Percentiles rank a stretch among this genome's conserved stretches.
Evolutionary conservation across 2,888 invertebrate genomes (phyloP).

Genomic region (Sphecodes monilicornis): DNA sequence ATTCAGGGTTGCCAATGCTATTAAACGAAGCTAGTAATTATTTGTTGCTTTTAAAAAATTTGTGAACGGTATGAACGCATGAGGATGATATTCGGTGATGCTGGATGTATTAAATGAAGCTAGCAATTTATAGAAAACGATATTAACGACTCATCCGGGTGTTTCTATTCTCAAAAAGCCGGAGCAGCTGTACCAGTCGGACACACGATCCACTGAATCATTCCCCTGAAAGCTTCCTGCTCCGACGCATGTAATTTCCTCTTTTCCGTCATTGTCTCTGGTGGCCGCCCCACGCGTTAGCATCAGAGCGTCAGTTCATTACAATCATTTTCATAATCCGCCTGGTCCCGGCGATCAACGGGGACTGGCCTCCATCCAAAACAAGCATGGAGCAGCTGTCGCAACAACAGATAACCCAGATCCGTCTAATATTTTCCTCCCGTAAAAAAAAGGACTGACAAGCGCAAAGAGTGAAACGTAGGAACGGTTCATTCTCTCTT

Average conservation of each 20-base stretch:
- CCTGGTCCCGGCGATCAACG: not conserved
- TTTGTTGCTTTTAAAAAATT: too few species aligned
- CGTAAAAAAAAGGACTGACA: not conserved
- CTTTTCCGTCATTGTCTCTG: constrained; percentile 3
- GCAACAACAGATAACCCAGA: constrained; percentile 50
- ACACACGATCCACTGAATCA: not conserved
- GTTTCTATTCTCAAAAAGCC: not conserved
- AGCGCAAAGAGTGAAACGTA: not conserved
- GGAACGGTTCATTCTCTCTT: constrained; percentile 11
- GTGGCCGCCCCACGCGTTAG: not conserved
- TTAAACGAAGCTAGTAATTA: too few species aligned
- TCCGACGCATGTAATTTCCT: not conserved
- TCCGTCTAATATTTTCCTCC: constrained; percentile 38
- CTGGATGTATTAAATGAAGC: not conserved
- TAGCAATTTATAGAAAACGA: not conserved
- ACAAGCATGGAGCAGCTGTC: constrained; percentile 50
- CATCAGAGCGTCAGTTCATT: not conserved
- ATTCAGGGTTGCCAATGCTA: too few species aligned
- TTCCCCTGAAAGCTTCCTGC: not conserved
- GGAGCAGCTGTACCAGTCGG: not conserved
- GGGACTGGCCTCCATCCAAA: constrained; percentile 35
- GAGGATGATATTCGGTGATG: too few species aligned
- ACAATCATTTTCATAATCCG: constrained; percentile 22
- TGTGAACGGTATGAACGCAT: too few species aligned
- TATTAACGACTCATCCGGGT: not conserved